Evolutionary conservation across 2,797 vertebrate genomes (phyloP).

Genomic region (Bradypodion ventrale): DNA sequence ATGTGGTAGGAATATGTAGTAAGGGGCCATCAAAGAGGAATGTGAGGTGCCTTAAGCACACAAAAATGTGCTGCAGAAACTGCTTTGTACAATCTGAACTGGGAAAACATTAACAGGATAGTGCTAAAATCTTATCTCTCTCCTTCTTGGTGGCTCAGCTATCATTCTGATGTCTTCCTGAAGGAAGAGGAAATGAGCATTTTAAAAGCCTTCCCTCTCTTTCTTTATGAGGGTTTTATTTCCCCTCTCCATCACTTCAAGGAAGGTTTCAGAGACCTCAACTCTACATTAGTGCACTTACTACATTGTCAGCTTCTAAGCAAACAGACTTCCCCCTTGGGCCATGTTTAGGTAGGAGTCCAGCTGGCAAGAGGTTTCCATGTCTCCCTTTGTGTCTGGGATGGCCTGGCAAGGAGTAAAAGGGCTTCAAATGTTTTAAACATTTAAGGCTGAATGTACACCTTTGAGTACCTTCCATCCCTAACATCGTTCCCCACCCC

Average conservation of each 20-base stretch:
- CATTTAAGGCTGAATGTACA: slow-evolving; percentile 70
- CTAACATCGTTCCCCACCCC: slow-evolving; percentile 58
- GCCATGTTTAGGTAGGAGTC: neutral
- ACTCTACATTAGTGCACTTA: slow-evolving; percentile 5
- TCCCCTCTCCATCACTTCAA: neutral
- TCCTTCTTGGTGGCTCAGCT: neutral
- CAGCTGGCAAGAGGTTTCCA: neutral
- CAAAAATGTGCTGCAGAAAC: neutral
- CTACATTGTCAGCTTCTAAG: neutral
- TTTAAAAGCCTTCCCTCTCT: neutral
- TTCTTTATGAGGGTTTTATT: neutral
- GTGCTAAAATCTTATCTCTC: slow-evolving; percentile 3
- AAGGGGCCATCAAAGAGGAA: neutral
- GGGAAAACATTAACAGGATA: neutral
- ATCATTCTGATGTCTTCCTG: neutral
- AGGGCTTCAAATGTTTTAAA: slow-evolving; percentile 64
- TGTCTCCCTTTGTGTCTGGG: slow-evolving; percentile 43
- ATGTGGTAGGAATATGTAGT: neutral
- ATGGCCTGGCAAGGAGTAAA: neutral
- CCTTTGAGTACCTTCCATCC: slow-evolving; percentile 34
- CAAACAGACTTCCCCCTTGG: neutral
- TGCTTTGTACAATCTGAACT: neutral
- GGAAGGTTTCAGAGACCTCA: neutral
- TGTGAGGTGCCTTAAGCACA: neutral
- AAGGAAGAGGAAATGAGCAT: neutral